A percentile compares a stretch with the other conserved stretches of the same genome.
phyloP scores from a whole-genome alignment of 2,797 vertebrate genomes.

The Hypotaenidia okinawae region DNA sequence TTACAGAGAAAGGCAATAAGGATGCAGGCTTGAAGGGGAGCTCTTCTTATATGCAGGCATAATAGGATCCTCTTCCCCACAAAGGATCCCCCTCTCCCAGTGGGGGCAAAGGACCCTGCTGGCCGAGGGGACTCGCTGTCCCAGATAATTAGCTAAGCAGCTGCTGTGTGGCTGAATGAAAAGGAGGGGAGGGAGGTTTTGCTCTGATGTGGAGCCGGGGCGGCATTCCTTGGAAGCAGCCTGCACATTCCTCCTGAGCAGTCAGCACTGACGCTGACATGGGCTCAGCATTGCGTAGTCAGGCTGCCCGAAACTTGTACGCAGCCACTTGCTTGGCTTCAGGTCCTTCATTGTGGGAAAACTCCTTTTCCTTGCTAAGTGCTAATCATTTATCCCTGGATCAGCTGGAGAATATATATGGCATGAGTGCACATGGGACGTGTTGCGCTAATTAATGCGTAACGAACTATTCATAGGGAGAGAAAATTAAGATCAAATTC shows the following conservation, averaged over 20 bases:
- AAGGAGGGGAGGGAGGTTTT: slow-evolving; percentile 8
- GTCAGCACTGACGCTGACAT: neutral
- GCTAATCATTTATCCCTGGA: neutral
- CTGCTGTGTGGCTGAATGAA: slow-evolving; percentile 49
- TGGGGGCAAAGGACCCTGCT: neutral
- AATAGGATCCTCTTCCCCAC: slow-evolving; percentile 29
- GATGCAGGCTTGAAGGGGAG: neutral
- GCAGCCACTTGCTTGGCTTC: neutral
- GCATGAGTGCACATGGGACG: neutral
- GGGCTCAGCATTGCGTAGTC: neutral
- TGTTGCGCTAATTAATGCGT: neutral
- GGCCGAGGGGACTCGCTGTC: neutral
- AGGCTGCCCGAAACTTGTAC: neutral
- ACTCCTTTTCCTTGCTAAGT: neutral
- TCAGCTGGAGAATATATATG: neutral
- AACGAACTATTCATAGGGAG: neutral
- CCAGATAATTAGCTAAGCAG: slow-evolving; percentile 48
- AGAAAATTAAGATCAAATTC: neutral
- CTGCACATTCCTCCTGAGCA: slow-evolving; percentile 22
- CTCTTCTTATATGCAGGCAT: slow-evolving; percentile 7
- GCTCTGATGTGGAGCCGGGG: neutral
- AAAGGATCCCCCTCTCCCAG: slow-evolving; percentile 26
- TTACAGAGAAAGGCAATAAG: neutral
- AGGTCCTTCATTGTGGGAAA: neutral
- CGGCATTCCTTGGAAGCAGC: neutral